Percentiles rank a stretch among this genome's conserved stretches.
Evolutionary conservation across 2,888 invertebrate genomes (phyloP).

Genomic region (Plagodis dolabraria): DNA sequence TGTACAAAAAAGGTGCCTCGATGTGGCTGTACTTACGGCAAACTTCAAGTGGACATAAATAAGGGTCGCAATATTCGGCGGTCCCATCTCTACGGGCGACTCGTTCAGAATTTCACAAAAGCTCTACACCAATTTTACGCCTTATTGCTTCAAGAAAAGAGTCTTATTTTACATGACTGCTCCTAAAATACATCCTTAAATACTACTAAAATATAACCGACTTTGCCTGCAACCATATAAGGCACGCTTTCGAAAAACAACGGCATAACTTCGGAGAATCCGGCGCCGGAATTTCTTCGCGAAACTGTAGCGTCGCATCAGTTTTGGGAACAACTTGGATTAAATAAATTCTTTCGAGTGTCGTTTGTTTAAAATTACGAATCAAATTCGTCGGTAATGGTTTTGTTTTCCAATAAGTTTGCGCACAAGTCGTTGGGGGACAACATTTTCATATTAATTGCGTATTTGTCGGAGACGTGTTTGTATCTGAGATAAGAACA

Average conservation of each 20-base stretch:
- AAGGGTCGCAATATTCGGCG: conserved; percentile 80
- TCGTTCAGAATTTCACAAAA: conserved; percentile 58
- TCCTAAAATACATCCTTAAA: conserved; percentile 43
- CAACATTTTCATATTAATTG: conserved; percentile 40
- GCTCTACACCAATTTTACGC: conserved; percentile 43
- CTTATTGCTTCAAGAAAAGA: conserved; percentile 28
- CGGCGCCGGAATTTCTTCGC: conserved; percentile 67
- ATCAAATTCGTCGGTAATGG: conserved; percentile 57
- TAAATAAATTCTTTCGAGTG: conserved; percentile 70
- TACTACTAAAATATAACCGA: conserved; percentile 61
- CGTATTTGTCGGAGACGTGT: conserved; percentile 23
- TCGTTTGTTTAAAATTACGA: conserved; percentile 64
- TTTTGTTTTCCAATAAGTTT: conserved; percentile 54
- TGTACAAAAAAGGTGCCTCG: conserved; percentile 63
- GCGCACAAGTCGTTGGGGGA: conserved; percentile 41
- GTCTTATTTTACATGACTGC: conserved; percentile 17
- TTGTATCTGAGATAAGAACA: conserved; percentile 28
- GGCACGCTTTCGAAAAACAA: conserved; percentile 58
- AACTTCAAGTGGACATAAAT: conserved; percentile 84
- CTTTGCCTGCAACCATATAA: conserved; percentile 52
- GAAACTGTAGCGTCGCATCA: conserved; percentile 71
- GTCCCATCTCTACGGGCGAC: conserved; percentile 70
- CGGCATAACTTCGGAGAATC: conserved; percentile 45
- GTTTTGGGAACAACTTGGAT: conserved; percentile 73
- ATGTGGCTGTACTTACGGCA: conserved; percentile 68